These are phyloP conservation scores for Nycticorax nycticorax DNA, from an alignment of 2,113 vertebrate species.

Conservation along the genomic window DNA sequence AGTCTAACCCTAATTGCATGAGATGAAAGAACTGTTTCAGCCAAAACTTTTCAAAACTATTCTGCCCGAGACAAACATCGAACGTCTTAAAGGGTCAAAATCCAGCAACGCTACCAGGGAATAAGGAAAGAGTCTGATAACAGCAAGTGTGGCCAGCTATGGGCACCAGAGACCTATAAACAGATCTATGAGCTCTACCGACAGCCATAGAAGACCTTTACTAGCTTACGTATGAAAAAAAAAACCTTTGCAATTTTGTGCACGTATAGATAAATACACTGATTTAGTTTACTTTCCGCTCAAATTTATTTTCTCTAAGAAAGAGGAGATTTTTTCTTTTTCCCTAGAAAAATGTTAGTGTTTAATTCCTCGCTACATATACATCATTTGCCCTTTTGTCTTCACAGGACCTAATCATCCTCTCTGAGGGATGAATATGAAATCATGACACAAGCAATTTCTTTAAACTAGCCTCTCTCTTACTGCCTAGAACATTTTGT, in stretches of 20 bases:
- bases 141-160: neutral
- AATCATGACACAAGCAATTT: slow-evolving; percentile 9
- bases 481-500: neutral
- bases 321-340: neutral
- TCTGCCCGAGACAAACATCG: neutral
- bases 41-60: neutral
- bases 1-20: neutral
- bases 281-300: neutral
- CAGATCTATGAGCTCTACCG: neutral
- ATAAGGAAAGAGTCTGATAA: neutral
- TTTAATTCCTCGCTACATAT: neutral
- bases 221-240: neutral
- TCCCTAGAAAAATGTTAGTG: neutral
- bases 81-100: neutral
- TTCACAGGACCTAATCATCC: slow-evolving; percentile 28
- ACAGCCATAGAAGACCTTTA: neutral
- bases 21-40: slow-evolving; percentile 48
- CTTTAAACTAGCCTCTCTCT: slow-evolving; percentile 7
- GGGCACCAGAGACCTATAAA: neutral
- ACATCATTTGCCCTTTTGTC: neutral
- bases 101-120: neutral
- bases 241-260: neutral
- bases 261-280: neutral
- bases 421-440: neutral
- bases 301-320: neutral